These are phyloP conservation scores for Pachyuromys duprasi DNA, from an alignment of 2,797 vertebrate genomes.

Conservation along the genomic window DNA sequence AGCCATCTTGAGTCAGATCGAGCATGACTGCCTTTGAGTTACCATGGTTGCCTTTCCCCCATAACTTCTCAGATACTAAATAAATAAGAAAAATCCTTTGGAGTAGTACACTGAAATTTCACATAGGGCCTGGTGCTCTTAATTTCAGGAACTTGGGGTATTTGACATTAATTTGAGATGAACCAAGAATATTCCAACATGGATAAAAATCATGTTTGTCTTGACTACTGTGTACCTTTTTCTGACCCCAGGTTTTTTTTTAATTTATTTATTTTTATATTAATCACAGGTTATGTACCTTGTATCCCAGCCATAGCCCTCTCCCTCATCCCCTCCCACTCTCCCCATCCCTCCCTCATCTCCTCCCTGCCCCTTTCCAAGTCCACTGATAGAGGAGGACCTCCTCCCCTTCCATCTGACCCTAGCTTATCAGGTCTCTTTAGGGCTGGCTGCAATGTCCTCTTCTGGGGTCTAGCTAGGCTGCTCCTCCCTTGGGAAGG, in stretches of 20 bases:
- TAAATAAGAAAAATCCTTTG: background rate
- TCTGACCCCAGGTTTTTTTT: background rate
- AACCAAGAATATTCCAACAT: background rate
- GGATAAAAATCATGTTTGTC: background rate
- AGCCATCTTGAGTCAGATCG: background rate
- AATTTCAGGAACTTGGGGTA: background rate
- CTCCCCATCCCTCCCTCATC: no score
- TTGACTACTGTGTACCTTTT: background rate
- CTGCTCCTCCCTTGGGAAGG: no score
- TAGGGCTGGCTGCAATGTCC: no score
- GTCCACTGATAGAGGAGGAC: no score
- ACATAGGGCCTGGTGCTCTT: accelerated
- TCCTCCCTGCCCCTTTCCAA: no score
- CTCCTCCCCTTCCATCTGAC: no score
- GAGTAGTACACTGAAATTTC: background rate
- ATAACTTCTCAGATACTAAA: background rate
- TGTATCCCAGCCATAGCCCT: no score
- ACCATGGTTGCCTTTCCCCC: background rate
- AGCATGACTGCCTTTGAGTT: background rate
- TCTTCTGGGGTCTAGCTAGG: no score
- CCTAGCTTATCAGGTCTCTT: no score
- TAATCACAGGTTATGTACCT: no score
- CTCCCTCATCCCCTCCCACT: no score
- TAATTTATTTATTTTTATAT: no score
- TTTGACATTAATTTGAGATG: background rate